Evolutionary conservation across 2,113 vertebrate species (phyloP).

Genomic region (Mionectes macconnelli): DNA sequence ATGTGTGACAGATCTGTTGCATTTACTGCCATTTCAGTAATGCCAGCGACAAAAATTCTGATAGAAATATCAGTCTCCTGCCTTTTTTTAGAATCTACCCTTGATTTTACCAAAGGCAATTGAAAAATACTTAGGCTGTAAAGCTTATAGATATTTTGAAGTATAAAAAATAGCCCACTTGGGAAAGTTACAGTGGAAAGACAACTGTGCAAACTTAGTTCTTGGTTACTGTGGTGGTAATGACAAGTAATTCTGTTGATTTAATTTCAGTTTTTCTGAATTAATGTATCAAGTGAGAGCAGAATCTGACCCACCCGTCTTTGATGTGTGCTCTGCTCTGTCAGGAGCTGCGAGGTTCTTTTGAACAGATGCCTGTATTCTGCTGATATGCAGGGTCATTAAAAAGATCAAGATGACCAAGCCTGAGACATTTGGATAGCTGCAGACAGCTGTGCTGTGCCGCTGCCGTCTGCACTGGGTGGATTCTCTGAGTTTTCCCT

Average conservation of each 20-base stretch:
- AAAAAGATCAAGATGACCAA: constrained; percentile 69
- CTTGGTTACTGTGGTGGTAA: constrained; percentile 5
- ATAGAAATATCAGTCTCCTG: background rate
- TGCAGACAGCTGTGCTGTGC: constrained; percentile 35
- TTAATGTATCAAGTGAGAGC: background rate
- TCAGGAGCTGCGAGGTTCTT: constrained; percentile 56
- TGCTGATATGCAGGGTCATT: constrained; percentile 22
- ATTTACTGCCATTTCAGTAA: background rate
- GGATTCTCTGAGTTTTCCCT: constrained; percentile 9
- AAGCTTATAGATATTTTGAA: background rate
- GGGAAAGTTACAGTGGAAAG: background rate
- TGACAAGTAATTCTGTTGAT: constrained; percentile 22
- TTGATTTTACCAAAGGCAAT: background rate
- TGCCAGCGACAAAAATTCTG: background rate
- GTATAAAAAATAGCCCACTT: background rate
- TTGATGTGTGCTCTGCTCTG: constrained; percentile 59
- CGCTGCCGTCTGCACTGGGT: background rate
- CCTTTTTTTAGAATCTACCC: background rate
- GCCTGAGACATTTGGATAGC: background rate
- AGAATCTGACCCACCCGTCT: constrained; percentile 30
- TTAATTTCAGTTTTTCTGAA: constrained; percentile 25
- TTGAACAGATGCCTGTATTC: constrained; percentile 59
- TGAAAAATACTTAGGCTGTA: background rate
- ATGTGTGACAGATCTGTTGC: constrained; percentile 15
- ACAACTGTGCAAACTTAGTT: background rate